Evolutionary conservation across 2,888 invertebrate genomes (phyloP), one percentile per base, ranked within the genome.

Genomic region (Drosophila buzzatii): DNA sequence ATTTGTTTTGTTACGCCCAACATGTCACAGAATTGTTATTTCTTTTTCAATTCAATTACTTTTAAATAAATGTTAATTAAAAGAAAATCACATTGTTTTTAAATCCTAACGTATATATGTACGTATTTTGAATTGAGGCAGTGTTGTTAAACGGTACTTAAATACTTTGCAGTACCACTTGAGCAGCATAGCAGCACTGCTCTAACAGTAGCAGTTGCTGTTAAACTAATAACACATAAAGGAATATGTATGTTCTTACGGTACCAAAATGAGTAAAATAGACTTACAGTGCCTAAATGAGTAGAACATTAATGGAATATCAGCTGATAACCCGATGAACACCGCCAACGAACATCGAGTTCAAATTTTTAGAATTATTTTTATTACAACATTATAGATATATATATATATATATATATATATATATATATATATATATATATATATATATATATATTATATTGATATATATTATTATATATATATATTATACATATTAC

Each of bases 131-230:
- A 14, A 6, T 0, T 1, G 9, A 57, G 39, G 1, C 23, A 75
- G 76, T 79, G 71, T 2, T 77, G 59, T 14, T 42, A 57, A 60
- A 6, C 14, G 27, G 6, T 8, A 9, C 10, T 49, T 2, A 2
- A 23, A 2, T n/a, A 2, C 1, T n/a, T 10, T 7, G 2, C 7
- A 10, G 31, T 39, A 10, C n/a, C 53, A 23, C 9, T 27, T 44
- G 31, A 12, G 44, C 20, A 5, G 27, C 27, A 12, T 2, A 27
- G 1, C 14, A 37, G 27, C 23, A 14, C 9, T 0, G 42, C 37
- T 5, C 12, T 52, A 52, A 60, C 59, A 66, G 44, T 12, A 6
- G n/a, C 68, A 41, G 61, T 49, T 49, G 61, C 41, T 67, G 47
- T 42, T 42, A 49, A 63, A n/a, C 2, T 35, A 12, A 62, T 27